Evolutionary conservation across 1,140 invertebrate species (phyloP).

Genomic region (Neodiprion virginianus): DNA sequence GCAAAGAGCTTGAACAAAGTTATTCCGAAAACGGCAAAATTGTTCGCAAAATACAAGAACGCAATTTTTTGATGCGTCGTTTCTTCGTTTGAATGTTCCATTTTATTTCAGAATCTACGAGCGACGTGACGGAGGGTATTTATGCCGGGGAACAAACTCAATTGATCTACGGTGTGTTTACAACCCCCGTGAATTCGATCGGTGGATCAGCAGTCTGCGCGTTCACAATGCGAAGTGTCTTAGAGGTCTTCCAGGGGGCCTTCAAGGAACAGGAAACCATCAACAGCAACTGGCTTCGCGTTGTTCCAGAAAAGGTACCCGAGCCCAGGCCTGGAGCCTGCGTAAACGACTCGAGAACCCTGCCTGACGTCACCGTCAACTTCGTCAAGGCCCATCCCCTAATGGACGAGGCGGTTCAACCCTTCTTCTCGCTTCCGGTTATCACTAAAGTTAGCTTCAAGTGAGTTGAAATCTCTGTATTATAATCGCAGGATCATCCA

Average conservation of each 20-base stretch:
- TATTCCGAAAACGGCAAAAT: too few species aligned
- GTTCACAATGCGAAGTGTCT: constrained; percentile 88
- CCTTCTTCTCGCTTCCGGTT: constrained; percentile 74
- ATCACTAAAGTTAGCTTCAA: constrained; percentile 78
- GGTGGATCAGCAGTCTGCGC: constrained; percentile 96
- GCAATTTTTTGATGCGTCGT: background rate
- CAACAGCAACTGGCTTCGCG: constrained; percentile 91
- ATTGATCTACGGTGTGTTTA: constrained; percentile 95
- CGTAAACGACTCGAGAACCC: constrained; percentile 86
- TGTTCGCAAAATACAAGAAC: too few species aligned
- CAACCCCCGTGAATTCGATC: constrained; percentile 93
- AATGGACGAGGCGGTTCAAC: constrained; percentile 90
- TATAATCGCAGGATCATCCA: too few species aligned
- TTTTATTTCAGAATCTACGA: constrained; percentile 75
- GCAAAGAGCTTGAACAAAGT: too few species aligned
- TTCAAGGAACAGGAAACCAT: constrained; percentile 94
- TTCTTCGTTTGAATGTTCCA: background rate
- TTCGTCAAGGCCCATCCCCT: constrained; percentile 96
- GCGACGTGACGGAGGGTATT: constrained; percentile 74
- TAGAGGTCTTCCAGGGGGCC: constrained; percentile 87
- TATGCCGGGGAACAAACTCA: constrained; percentile 71
- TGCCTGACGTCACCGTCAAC: constrained; percentile 88
- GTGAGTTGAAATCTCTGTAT: constrained; percentile 48
- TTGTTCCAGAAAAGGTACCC: constrained; percentile 77
- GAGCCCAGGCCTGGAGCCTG: constrained; percentile 86